Conservation (phyloP, 1,140 invertebrate genomes). For the Brachionus koreanus region DNA sequence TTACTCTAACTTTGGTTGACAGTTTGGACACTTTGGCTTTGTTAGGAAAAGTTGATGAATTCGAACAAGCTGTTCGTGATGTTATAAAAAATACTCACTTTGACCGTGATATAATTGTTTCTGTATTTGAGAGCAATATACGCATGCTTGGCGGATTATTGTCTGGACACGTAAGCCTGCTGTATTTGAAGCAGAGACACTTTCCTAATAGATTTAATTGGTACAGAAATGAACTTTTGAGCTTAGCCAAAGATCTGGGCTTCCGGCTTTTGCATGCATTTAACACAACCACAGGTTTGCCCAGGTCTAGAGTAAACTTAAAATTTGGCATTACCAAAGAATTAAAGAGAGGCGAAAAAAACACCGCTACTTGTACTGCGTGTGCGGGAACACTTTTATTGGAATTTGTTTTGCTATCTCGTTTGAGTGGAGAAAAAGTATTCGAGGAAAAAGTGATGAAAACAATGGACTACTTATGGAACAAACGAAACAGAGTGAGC, state of each 20-base stretch:
- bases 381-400: constrained; percentile 97
- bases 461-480: constrained; percentile 95
- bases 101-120: constrained; percentile 89
- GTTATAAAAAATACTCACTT: constrained; percentile 75
- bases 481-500: constrained; percentile 78
- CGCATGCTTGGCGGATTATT: constrained; percentile 84
- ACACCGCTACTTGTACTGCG: constrained; percentile 79
- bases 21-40: constrained; percentile 87
- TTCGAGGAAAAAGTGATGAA: constrained; percentile 78
- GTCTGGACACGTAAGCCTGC: constrained; percentile 84
- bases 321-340: constrained; percentile 38
- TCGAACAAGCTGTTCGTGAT: constrained; percentile 81
- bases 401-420: constrained; percentile 89
- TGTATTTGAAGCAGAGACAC: constrained; percentile 70
- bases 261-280: constrained; percentile 88
- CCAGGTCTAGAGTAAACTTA: constrained; percentile 75
- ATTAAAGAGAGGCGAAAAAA: constrained; percentile 53
- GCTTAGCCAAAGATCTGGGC: constrained; percentile 85
- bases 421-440: constrained; percentile 82
- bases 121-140: constrained; percentile 97
- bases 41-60: constrained; percentile 85
- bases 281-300: constrained; percentile 94
- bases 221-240: constrained; percentile 84
- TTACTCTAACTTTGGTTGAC: constrained; percentile 90
- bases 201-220: constrained; percentile 71